Evolutionary conservation across 2,888 invertebrate genomes (phyloP).

Genomic region (Drosophila colorata): DNA sequence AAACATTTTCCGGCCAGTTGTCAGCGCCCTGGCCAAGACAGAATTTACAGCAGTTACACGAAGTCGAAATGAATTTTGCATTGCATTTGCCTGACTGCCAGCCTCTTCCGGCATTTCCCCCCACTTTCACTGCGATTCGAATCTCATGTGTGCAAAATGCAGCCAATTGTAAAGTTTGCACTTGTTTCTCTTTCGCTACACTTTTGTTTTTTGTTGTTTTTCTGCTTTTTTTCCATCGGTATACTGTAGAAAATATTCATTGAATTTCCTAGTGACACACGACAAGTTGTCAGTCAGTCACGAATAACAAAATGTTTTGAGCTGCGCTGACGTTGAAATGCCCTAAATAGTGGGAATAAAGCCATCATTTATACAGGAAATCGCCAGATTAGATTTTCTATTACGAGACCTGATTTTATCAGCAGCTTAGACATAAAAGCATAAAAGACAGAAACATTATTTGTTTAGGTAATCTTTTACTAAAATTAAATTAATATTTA

Average conservation of each 20-base stretch:
- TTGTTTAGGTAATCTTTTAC: no score
- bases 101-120: conserved; percentile 14
- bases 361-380: no score
- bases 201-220: conserved; percentile 13
- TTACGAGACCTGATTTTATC: no score
- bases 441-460: no score
- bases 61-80: conserved; percentile 51
- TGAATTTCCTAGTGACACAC: conserved; percentile 78
- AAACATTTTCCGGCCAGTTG: conserved; percentile 45
- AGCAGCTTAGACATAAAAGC: no score
- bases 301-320: conserved; percentile 18
- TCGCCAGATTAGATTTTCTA: no score
- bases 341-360: conserved; percentile 15
- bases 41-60: conserved; percentile 42
- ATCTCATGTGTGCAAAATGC: conserved; percentile 61
- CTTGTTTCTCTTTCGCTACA: conserved; percentile 13
- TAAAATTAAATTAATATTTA: no score
- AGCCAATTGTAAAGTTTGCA: conserved; percentile 62
- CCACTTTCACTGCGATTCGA: conserved; percentile 48
- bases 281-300: conserved; percentile 61
- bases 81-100: conserved; percentile 30
- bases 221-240: conserved; percentile 10
- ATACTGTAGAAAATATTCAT: conserved; percentile 70
- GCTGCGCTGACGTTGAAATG: not conserved
- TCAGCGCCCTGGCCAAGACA: conserved; percentile 45